Evolutionary conservation across 1,140 invertebrate species (phyloP), one percentile per base, ranked within the genome.

Genomic region (Lamellibrachia luymesi): DNA sequence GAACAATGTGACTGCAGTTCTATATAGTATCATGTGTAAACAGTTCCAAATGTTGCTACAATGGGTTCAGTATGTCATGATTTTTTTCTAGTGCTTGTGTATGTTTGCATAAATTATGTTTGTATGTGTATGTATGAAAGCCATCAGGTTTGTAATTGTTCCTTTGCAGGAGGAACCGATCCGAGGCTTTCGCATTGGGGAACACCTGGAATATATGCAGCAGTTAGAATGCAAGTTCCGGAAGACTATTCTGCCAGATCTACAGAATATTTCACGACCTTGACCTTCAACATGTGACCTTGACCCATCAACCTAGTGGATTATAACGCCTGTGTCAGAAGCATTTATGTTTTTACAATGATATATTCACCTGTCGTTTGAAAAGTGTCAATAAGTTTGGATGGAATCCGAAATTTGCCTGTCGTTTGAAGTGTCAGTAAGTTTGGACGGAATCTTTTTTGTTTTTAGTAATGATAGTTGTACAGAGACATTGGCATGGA

Each of bases 181-280:
- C 27, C 92, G 93, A 50, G 94, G 94, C 25, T 96, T 96, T 91
- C 95, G 95, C 56, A 94, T 96, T 38, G 93, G 95, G 2, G 94
- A 96, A 25, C 94, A 96, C 93, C 93, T 96, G 13, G 94, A 94
- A 56, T 96, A 94, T 94, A 96, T 96, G 95, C 94, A 95, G 92
- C 94, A 95, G 51, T 94, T 96, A 91, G 95, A 96, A 92, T 94
- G 94, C 17, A 95, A 95, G 94, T 96, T 95, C 93, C 94, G 96
- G 10, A 95, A 95, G 51, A 95, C 95, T 92, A 94, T 96, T 38
- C 94, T 96, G 51, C 92, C 94, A 2, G 95, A 96, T 64, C 95
- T 96, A 95, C 90, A 50, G 90, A 51, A 91, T n/a, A 51, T 91
- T 13, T 49, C 90, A 91, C 38, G 27, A 51, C 90, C 90, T 50